Base-by-base conservation (phyloP, 2,797 vertebrate genomes). In the Cuniculus paca region DNA sequence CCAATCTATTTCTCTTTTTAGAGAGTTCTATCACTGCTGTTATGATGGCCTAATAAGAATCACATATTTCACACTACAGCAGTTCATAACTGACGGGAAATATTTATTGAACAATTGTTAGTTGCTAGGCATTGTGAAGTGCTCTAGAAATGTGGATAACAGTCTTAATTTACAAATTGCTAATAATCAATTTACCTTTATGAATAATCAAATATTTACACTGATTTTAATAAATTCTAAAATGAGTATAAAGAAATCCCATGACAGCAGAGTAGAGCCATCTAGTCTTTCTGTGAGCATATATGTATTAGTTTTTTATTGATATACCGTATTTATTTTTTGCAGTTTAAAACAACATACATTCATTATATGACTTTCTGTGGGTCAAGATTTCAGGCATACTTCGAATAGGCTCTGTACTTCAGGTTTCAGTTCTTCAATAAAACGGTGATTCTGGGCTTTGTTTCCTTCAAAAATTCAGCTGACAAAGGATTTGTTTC, bases 121-220 rank as follows among this genome's bases (percentile, higher is more conserved):
- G 13, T 31, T 81, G 17, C 9, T 17, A 91, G 56, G 9, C 14
- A 58, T 45, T 84, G 8, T 84, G 26, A 88, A 1, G 20, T 52
- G 39, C 16, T 89, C 52, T 91, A 63, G 45, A 80, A 81, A 82
- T 95, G 79, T 61, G 91, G 10, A 10, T 87, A 84, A 88, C 5
- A 75, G 56, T 90, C 52, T 90, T 45, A 70, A 17, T 86, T 52
- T n/a, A 60, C 8, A 70, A 88, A 58, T 68, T 94, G 42, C 58
- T 68, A 50, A 88, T 56, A 91, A 88, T 54, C 14, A 58, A 86
- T 12, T 80, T 81, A 61, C 52, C 17, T 31, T 96, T 58, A 79
- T 81, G 45, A 45, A 75, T 68, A 88, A 84, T 3, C 6, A 83
- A 74, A 92, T 9, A 65, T 58, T 95, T 91, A 42, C 17, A 75